Percentiles rank a stretch among this genome's conserved stretches.
Evolutionary conservation across 2,113 vertebrate species (phyloP).

Genomic region (Pygathrix nemaeus): DNA sequence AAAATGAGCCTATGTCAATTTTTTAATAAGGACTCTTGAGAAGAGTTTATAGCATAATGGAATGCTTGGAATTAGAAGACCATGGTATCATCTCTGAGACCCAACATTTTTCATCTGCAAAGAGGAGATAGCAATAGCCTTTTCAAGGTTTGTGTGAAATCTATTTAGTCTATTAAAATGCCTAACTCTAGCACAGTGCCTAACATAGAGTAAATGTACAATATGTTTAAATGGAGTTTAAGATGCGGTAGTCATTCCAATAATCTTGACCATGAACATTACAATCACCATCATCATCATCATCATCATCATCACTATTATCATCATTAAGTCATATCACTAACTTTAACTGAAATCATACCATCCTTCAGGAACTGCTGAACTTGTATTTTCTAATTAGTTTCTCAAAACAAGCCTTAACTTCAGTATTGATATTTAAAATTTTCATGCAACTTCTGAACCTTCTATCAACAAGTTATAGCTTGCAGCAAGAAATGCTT

Average conservation of each 20-base stretch:
- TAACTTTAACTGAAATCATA: not conserved
- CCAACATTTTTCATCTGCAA: not conserved
- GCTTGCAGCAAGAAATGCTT: not conserved
- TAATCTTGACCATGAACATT: not conserved
- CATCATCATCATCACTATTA: not conserved
- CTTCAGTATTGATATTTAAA: not conserved
- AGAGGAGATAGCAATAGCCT: not conserved
- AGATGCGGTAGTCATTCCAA: not conserved
- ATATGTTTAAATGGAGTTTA: not conserved
- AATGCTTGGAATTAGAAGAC: not conserved
- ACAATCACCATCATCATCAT: not conserved
- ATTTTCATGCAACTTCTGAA: not conserved
- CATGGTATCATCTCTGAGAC: not conserved
- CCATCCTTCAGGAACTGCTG: not conserved
- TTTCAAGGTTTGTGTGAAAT: not conserved
- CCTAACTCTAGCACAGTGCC: not conserved
- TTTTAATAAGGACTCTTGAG: not conserved
- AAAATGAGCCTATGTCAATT: not conserved
- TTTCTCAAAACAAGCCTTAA: not conserved
- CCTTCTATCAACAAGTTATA: not conserved
- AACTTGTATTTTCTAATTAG: not conserved
- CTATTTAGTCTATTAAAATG: not conserved
- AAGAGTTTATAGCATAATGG: not conserved
- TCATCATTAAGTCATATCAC: not conserved
- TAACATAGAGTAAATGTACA: not conserved